A percentile compares a stretch with the other conserved stretches of the same genome.
Conservation (phyloP, 1,140 invertebrate genomes). For the Drosophila oshimai region DNA sequence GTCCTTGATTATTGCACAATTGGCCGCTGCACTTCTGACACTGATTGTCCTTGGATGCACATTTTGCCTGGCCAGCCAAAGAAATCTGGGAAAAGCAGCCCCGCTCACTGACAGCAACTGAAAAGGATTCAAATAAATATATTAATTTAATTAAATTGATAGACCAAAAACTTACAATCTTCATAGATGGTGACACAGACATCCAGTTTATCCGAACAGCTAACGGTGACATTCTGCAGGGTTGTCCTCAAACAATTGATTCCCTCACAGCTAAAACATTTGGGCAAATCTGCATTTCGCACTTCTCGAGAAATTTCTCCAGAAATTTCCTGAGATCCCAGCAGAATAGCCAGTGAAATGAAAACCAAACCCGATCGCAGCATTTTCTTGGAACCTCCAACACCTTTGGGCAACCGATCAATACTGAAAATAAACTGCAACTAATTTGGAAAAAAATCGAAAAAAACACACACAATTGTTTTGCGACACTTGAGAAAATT, state of each 20-base stretch:
- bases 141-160: neutral
- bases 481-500: conserved; percentile 38
- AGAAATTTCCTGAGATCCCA: neutral
- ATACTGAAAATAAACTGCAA: conserved; percentile 16
- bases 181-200: conserved; percentile 72
- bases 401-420: conserved; percentile 7
- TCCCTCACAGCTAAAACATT: conserved; percentile 69
- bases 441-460: conserved; percentile 14
- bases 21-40: conserved; percentile 62
- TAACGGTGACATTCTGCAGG: conserved; percentile 29
- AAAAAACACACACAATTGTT: conserved; percentile 5
- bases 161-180: conserved; percentile 44
- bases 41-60: conserved; percentile 28
- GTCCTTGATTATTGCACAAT: conserved; percentile 68
- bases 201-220: conserved; percentile 62
- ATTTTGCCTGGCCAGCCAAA: conserved; percentile 35
- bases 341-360: neutral
- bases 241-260: conserved; percentile 66
- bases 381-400: conserved; percentile 17
- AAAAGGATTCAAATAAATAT: neutral
- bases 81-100: conserved; percentile 62
- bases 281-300: conserved; percentile 12
- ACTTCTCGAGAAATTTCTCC: neutral
- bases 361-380: neutral
- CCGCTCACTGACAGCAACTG: conserved; percentile 61